Evolutionary conservation across 2,797 vertebrate species (phyloP).

Genomic region (Danio choprae): DNA sequence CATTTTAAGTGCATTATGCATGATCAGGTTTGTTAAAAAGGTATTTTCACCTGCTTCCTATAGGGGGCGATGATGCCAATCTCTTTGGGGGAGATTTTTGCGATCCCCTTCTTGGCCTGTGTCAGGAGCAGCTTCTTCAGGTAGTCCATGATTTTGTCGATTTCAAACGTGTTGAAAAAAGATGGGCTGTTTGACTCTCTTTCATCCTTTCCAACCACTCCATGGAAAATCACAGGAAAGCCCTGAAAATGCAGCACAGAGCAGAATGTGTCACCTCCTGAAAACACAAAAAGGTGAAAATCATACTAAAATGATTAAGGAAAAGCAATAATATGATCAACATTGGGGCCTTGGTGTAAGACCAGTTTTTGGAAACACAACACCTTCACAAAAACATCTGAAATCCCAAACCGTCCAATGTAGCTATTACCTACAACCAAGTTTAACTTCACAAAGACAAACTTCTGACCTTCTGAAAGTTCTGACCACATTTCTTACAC

Average conservation of each 20-base stretch:
- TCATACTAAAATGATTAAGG: neutral
- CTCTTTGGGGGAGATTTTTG: slow-evolving; percentile 76
- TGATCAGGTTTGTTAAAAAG: too few species aligned
- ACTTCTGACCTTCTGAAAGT: neutral
- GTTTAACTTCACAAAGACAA: neutral
- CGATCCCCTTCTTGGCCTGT: slow-evolving; percentile 76
- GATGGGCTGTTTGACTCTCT: slow-evolving; percentile 89
- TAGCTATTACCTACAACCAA: neutral
- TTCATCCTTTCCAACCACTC: slow-evolving; percentile 82
- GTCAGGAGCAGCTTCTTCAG: slow-evolving; percentile 83
- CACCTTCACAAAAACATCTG: neutral
- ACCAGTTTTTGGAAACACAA: neutral
- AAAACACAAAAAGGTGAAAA: neutral
- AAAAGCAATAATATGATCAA: neutral
- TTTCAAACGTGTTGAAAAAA: slow-evolving; percentile 90
- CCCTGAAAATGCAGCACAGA: slow-evolving; percentile 69
- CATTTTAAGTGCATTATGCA: too few species aligned
- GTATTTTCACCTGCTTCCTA: slow-evolving; percentile 87
- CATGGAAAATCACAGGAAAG: slow-evolving; percentile 93
- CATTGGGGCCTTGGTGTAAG: neutral
- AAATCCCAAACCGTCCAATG: neutral
- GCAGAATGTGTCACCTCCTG: neutral
- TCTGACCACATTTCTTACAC: neutral
- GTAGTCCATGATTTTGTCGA: slow-evolving; percentile 83
- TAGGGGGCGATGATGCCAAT: slow-evolving; percentile 94